Percentiles rank a stretch among this genome's conserved stretches.
These are phyloP conservation scores for Bufo bufo DNA, from an alignment of 2,113 vertebrate species.

Conservation along the genomic window DNA sequence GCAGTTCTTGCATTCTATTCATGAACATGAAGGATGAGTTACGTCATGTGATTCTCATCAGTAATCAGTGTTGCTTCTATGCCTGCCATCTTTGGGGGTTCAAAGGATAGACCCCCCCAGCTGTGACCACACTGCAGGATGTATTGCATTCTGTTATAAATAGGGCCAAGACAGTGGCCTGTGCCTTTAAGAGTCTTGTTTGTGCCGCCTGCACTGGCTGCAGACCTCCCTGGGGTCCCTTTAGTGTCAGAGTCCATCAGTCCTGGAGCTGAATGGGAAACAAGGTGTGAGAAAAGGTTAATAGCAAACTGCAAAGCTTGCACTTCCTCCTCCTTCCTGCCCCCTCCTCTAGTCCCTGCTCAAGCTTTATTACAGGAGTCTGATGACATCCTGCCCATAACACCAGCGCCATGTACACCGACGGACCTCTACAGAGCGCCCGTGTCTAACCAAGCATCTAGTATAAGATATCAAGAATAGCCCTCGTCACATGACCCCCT, in stretches of 20 bases:
- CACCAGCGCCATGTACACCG: background rate
- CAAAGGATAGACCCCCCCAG: no score
- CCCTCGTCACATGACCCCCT: no score
- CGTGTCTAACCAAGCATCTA: background rate
- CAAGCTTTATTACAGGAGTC: constrained; percentile 57
- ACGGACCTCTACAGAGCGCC: background rate
- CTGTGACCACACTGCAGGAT: no score
- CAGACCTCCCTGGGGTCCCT: constrained; percentile 52
- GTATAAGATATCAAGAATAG: no score
- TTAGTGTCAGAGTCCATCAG: constrained; percentile 57
- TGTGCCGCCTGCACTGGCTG: no score
- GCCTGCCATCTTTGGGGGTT: no score
- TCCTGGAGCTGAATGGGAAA: constrained; percentile 59
- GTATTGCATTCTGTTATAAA: no score
- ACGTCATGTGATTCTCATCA: no score
- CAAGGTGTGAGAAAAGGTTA: constrained; percentile 65
- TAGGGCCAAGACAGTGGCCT: no score
- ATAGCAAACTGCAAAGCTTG: constrained; percentile 62
- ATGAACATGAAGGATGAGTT: background rate
- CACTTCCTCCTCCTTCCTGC: constrained; percentile 61
- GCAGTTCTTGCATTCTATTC: background rate
- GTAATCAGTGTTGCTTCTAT: background rate
- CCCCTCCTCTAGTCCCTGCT: constrained; percentile 56
- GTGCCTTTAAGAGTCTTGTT: no score
- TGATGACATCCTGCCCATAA: constrained; percentile 68